Conservation (phyloP, 2,888 invertebrate species). For the Pristionchus entomophagus region DNA sequence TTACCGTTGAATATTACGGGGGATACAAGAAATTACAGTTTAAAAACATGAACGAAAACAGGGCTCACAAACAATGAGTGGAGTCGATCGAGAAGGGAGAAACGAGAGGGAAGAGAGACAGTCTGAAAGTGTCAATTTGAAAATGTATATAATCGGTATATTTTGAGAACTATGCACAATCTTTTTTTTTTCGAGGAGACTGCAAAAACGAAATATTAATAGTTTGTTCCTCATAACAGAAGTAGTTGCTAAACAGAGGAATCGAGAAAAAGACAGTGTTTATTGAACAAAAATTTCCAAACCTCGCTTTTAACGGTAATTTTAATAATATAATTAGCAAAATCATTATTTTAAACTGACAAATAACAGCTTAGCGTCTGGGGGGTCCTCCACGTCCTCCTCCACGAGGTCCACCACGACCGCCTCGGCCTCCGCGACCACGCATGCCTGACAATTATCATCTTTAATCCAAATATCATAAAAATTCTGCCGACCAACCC, state of each 20-base stretch:
- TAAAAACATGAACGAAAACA: conserved; percentile 41
- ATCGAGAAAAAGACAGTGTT: no score
- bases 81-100: conserved; percentile 4
- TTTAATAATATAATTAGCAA: neutral
- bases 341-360: neutral
- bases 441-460: conserved; percentile 46
- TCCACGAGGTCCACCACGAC: conserved; percentile 57
- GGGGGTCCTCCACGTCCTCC: conserved; percentile 49
- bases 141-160: neutral
- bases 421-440: conserved; percentile 59
- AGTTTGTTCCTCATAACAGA: no score
- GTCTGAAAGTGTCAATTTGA: neutral
- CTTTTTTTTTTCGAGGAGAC: no score
- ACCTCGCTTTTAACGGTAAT: no score
- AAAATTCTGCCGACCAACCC: no score
- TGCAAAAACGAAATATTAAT: no score
- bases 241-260: no score
- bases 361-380: conserved; percentile 11
- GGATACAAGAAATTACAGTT: neutral
- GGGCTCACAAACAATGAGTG: conserved; percentile 38
- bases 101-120: neutral
- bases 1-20: conserved; percentile 37
- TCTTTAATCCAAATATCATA: neutral
- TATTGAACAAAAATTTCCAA: no score
- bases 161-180: neutral